Evolutionary conservation across 1,140 invertebrate species (phyloP).

Genomic region (Periplaneta americana): DNA sequence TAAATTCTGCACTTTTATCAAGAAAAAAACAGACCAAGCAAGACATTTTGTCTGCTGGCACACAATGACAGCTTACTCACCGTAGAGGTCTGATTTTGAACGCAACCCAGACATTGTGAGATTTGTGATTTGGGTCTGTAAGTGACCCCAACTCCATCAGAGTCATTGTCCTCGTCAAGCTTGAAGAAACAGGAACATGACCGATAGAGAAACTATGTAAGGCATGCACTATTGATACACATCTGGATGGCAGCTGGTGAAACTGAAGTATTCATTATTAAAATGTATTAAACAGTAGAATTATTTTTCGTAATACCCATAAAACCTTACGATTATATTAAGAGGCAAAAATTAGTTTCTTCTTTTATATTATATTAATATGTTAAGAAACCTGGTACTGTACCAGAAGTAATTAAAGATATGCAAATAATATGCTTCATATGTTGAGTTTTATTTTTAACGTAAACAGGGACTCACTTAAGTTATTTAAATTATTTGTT

Average conservation of each 20-base stretch:
- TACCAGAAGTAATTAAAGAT: too few relatives aligned
- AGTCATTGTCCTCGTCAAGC: slow-evolving; percentile 41
- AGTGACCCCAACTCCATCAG: slow-evolving; percentile 40
- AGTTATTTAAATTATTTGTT: too few relatives aligned
- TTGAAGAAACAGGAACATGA: slow-evolving; percentile 24
- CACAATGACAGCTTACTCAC: slow-evolving; percentile 33
- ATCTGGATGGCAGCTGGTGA: not conserved
- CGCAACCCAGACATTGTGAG: slow-evolving; percentile 37
- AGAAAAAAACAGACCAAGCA: slow-evolving; percentile 8
- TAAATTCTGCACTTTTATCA: not conserved
- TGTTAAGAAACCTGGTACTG: too few relatives aligned
- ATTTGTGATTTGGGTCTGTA: slow-evolving; percentile 37
- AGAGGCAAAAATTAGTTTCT: too few relatives aligned
- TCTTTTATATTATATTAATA: too few relatives aligned
- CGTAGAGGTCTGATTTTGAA: slow-evolving; percentile 41
- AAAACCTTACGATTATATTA: too few relatives aligned
- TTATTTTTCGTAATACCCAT: not conserved
- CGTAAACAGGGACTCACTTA: too few relatives aligned
- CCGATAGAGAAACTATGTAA: slow-evolving; percentile 4
- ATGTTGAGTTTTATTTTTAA: too few relatives aligned
- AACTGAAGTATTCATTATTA: not conserved
- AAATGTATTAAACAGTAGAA: not conserved
- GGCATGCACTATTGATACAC: slow-evolving; percentile 2
- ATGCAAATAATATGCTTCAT: too few relatives aligned
- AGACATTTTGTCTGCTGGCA: not conserved